phyloP scores from a whole-genome alignment of 2,888 invertebrate species.

The Eupeodes luniger region DNA sequence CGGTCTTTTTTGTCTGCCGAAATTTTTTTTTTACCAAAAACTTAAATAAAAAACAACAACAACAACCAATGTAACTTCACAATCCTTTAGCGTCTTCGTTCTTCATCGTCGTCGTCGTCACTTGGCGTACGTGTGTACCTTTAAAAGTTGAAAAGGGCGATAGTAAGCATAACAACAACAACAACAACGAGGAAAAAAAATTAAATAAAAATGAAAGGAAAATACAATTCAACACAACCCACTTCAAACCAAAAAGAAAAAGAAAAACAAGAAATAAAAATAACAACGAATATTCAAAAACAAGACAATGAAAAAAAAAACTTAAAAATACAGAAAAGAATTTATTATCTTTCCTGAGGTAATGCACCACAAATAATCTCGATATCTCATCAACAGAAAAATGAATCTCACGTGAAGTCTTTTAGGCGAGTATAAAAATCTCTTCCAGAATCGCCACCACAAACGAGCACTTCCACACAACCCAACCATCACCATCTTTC shows the following conservation, averaged over 20 bases:
- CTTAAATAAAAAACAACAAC: neutral
- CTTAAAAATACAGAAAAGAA: conserved; percentile 42
- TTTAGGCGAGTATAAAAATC: conserved; percentile 62
- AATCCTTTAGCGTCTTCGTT: neutral
- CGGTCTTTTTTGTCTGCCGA: conserved; percentile 65
- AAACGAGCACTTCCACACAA: conserved; percentile 19
- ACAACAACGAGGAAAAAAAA: neutral
- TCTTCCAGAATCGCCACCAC: conserved; percentile 59
- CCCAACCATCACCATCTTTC: conserved; percentile 43
- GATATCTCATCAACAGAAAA: conserved; percentile 75
- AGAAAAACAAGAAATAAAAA: neutral
- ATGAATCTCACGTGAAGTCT: conserved; percentile 76
- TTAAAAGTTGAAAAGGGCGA: conserved; percentile 60
- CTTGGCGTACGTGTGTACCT: conserved; percentile 37
- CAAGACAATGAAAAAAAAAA: conserved; percentile 46
- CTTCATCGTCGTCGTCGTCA: neutral
- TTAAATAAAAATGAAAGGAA: conserved; percentile 25
- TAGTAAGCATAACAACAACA: conserved; percentile 17
- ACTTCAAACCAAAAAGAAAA: conserved; percentile 38
- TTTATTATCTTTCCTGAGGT: conserved; percentile 73
- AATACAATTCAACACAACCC: conserved; percentile 57
- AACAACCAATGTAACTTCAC: conserved; percentile 12
- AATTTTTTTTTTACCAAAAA: neutral
- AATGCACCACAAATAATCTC: conserved; percentile 76
- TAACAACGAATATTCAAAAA: conserved; percentile 55